Evolutionary conservation across 2,888 invertebrate genomes (phyloP).

Genomic region (Vesta saturnalis): DNA sequence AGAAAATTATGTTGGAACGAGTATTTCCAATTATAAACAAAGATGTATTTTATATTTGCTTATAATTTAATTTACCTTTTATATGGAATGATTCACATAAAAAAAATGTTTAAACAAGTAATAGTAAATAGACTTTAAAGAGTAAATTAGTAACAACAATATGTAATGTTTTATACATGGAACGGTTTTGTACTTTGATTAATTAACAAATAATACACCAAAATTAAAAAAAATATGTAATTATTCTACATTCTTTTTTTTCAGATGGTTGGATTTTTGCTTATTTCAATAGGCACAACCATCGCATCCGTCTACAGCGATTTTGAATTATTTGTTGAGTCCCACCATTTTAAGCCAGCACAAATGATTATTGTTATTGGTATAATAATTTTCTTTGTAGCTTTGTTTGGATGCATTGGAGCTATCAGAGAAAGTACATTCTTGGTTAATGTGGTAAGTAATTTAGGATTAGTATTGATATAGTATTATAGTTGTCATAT

Average conservation of each 20-base stretch:
- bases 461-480: no score
- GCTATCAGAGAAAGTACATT: constrained; percentile 82
- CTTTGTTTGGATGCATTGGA: constrained; percentile 86
- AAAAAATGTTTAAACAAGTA: no score
- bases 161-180: no score
- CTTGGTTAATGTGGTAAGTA: constrained; percentile 70
- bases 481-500: no score
- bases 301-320: constrained; percentile 67
- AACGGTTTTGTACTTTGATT: background rate
- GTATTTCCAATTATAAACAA: no score
- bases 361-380: constrained; percentile 81
- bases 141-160: no score
- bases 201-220: background rate
- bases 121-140: no score
- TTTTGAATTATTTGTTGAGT: constrained; percentile 69
- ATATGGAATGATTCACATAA: no score
- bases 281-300: constrained; percentile 74
- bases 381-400: constrained; percentile 76
- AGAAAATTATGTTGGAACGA: no score
- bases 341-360: constrained; percentile 76
- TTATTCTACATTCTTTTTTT: constrained; percentile 39
- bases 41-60: no score
- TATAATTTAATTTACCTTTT: no score
- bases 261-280: constrained; percentile 74
- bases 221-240: background rate